Conservation (phyloP, 2,888 invertebrate genomes). For the Hyppa rectilinea region DNA sequence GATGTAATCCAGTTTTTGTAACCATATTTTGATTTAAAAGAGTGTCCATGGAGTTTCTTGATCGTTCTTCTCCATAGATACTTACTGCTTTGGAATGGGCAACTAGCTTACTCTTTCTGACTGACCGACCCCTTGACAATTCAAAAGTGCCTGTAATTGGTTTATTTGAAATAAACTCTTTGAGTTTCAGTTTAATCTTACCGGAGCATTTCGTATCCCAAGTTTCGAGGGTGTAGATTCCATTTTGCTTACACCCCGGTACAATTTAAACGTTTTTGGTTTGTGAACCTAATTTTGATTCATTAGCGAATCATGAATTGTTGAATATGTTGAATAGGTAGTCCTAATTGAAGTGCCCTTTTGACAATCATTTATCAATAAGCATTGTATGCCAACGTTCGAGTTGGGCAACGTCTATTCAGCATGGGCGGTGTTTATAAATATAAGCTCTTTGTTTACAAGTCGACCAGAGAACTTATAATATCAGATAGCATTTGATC, state of each 20-base stretch:
- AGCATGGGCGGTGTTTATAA: slow-evolving; percentile 23
- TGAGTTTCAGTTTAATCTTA: too few species aligned
- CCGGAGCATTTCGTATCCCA: not conserved
- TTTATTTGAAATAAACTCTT: too few species aligned
- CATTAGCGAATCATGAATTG: slow-evolving; percentile 2
- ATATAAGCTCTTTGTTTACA: slow-evolving; percentile 12
- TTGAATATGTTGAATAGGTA: not conserved
- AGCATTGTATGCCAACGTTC: slow-evolving; percentile 7
- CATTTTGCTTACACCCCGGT: not conserved
- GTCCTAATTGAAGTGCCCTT: slow-evolving; percentile 1
- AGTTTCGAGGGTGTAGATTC: not conserved
- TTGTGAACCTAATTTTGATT: slow-evolving; percentile 2
- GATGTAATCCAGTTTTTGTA: too few species aligned
- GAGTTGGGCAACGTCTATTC: not conserved
- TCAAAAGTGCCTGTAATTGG: too few species aligned
- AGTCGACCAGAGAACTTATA: not conserved
- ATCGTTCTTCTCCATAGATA: too few species aligned
- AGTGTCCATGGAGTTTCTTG: too few species aligned
- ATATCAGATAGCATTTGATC: not conserved
- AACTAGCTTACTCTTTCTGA: too few species aligned
- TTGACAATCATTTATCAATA: slow-evolving; percentile 15
- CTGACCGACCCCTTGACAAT: too few species aligned
- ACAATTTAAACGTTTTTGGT: not conserved
- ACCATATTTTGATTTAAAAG: too few species aligned
- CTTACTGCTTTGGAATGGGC: too few species aligned